These are phyloP conservation scores for Heliocidaris tuberculata DNA, from an alignment of 35 echinoderm and acorn worm genomes.

Conservation along the genomic window DNA sequence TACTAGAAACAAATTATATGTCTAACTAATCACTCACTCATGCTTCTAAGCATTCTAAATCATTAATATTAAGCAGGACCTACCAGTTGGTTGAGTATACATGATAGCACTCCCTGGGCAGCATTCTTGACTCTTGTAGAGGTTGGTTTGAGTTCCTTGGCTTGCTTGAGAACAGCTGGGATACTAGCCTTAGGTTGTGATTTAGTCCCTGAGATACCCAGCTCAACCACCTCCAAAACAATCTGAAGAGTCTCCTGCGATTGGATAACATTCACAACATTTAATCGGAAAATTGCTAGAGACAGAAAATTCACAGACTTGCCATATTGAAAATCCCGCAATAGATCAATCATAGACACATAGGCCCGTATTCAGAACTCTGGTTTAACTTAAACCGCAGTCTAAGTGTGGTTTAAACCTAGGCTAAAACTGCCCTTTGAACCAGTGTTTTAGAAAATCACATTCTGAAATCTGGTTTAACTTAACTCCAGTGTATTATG, in stretches of 20 bases:
- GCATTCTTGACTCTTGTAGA: constrained; percentile 95
- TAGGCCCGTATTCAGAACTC: too few relatives aligned
- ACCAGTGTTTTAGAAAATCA: too few relatives aligned
- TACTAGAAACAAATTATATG: too few relatives aligned
- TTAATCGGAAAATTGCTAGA: neutral
- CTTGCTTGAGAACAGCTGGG: constrained; percentile 79
- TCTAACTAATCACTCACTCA: too few relatives aligned
- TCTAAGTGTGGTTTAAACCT: too few relatives aligned
- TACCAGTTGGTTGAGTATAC: constrained; percentile 93
- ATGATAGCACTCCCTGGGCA: constrained; percentile 78
- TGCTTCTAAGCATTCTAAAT: neutral
- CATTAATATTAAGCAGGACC: neutral
- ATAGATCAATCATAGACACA: too few relatives aligned
- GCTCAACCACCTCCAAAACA: constrained; percentile 92
- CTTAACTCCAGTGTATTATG: too few relatives aligned
- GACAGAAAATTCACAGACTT: neutral
- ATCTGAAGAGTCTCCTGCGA: constrained; percentile 88
- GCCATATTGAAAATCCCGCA: neutral
- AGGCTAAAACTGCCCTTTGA: too few relatives aligned
- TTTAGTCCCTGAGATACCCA: constrained; percentile 93
- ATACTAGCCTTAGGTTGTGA: constrained; percentile 71
- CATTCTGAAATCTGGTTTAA: too few relatives aligned
- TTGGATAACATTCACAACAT: neutral
- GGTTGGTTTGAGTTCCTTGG: constrained; percentile 90
- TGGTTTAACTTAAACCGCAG: too few relatives aligned